Conservation (phyloP, 1,140 invertebrate species). For the Hycleus phaleratus region DNA sequence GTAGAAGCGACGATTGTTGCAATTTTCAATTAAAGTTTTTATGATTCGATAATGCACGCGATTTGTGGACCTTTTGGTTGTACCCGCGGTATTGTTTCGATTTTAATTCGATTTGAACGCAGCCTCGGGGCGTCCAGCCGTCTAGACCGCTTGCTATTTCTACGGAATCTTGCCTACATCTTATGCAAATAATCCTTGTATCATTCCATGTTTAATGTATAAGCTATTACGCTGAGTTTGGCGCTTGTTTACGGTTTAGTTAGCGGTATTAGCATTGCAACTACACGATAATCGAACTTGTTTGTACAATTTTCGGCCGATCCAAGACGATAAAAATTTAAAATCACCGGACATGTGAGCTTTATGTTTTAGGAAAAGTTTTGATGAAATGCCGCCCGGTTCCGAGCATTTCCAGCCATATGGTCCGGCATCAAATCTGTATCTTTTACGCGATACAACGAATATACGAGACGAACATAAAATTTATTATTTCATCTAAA, state of each 20-base stretch:
- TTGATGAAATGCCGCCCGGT: no score
- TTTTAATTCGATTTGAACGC: no score
- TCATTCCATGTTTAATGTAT: constrained; percentile 36
- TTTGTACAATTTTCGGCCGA: background rate
- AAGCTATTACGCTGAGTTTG: constrained; percentile 35
- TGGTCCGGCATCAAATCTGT: no score
- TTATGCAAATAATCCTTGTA: constrained; percentile 32
- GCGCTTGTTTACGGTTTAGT: constrained; percentile 34
- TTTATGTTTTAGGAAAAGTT: no score
- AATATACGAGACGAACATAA: background rate
- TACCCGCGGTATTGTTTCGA: no score
- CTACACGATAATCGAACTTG: constrained; percentile 30
- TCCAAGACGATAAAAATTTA: no score
- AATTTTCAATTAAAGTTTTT: no score
- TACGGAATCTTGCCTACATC: constrained; percentile 29
- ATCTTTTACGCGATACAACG: background rate
- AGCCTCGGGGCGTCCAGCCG: background rate
- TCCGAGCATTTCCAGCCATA: no score
- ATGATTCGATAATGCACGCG: no score
- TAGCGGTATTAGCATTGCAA: constrained; percentile 30
- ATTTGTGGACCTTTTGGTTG: no score
- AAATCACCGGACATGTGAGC: no score
- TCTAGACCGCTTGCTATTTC: constrained; percentile 12
- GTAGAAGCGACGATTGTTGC: no score
- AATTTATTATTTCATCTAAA: constrained; percentile 12